These are phyloP conservation scores for Eupithecia exiguata DNA, from an alignment of 2,888 invertebrate genomes.

Conservation along the genomic window DNA sequence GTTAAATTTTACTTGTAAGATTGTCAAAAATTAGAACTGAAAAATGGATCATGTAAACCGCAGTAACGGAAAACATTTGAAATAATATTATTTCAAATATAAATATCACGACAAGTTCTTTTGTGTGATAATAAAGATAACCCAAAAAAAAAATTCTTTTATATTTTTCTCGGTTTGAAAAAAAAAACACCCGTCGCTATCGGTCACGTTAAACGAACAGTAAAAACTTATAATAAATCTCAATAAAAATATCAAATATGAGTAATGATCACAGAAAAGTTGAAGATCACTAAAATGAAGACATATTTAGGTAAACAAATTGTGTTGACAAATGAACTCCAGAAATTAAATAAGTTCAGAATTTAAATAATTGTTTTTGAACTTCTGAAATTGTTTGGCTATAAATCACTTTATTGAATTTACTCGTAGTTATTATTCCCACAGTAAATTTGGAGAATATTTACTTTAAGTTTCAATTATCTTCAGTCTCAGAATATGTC, in stretches of 20 bases:
- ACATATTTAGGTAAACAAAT: constrained; percentile 40
- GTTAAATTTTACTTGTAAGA: no score
- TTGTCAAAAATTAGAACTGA: no score
- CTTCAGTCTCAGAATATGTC: not conserved
- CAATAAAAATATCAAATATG: not conserved
- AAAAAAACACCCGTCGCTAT: no score
- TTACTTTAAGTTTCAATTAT: not conserved
- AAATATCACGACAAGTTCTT: no score
- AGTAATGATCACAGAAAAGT: not conserved
- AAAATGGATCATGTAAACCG: no score
- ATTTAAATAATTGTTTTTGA: constrained; percentile 37
- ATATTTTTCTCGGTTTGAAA: no score
- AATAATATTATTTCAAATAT: no score
- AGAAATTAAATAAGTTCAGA: constrained; percentile 64
- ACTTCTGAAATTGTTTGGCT: constrained; percentile 12
- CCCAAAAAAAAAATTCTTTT: no score
- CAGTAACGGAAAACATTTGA: no score
- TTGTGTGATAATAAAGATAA: no score
- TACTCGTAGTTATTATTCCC: not conserved
- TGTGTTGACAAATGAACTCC: constrained; percentile 63
- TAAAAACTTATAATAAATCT: not conserved
- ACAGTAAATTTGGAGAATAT: not conserved
- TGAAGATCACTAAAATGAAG: not conserved
- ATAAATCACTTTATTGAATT: constrained; percentile 12
- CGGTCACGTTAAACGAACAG: not conserved